phyloP scores from a whole-genome alignment of 2,797 vertebrate species.

The Sphaeramia orbicularis region DNA sequence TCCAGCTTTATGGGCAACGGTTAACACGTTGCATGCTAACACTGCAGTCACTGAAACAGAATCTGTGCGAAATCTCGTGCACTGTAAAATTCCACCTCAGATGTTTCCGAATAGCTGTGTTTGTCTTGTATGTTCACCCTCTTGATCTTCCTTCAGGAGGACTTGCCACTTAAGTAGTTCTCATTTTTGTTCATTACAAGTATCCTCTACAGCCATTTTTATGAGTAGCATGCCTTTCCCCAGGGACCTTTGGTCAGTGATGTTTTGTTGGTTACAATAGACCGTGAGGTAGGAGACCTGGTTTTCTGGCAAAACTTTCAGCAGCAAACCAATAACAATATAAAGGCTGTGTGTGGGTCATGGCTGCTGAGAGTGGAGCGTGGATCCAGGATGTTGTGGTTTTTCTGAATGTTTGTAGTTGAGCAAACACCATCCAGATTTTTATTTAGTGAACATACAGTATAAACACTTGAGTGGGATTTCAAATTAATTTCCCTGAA shows the following conservation, averaged over 20 bases:
- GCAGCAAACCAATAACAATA: slow-evolving; percentile 3
- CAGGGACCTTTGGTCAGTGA: not conserved
- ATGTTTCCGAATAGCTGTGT: not conserved
- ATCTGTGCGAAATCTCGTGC: not conserved
- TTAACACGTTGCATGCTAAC: not conserved
- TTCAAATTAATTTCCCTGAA: slow-evolving; percentile 2
- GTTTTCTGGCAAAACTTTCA: slow-evolving; percentile 25
- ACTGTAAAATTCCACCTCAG: not conserved
- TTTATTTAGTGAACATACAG: slow-evolving; percentile 13
- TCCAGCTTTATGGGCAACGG: no score
- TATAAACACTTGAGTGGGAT: slow-evolving; percentile 11
- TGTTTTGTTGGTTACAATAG: slow-evolving; percentile 16
- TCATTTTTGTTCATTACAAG: not conserved
- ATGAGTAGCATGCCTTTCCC: not conserved
- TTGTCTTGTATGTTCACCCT: not conserved
- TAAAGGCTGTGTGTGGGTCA: not conserved
- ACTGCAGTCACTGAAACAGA: not conserved
- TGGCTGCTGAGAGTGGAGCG: slow-evolving; percentile 1
- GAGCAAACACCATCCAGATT: not conserved
- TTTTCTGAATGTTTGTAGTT: not conserved
- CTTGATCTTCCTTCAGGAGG: not conserved
- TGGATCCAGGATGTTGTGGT: not conserved
- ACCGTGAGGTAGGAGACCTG: not conserved
- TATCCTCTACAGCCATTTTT: not conserved
- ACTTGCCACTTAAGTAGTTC: not conserved